Evolutionary conservation across 1,140 invertebrate species (phyloP).

Genomic region (Metopolophium dirhodum): DNA sequence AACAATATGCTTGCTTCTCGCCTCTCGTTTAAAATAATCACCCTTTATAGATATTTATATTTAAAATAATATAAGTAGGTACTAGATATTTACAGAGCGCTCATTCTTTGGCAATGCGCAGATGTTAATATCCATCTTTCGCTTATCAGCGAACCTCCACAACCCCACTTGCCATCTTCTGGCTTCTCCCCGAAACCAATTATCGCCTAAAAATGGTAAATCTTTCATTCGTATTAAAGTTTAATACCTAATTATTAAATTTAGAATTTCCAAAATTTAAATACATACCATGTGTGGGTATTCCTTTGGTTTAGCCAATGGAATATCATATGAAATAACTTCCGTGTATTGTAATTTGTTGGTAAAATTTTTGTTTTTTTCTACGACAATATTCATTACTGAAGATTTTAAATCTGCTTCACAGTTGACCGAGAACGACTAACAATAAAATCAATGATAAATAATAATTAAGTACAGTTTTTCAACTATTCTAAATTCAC

Average conservation of each 20-base stretch:
- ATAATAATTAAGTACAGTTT: neutral
- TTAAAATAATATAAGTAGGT: neutral
- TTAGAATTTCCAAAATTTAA: too few species aligned
- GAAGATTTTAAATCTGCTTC: neutral
- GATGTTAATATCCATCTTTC: constrained; percentile 18
- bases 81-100: neutral
- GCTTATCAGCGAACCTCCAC: constrained; percentile 29
- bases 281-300: constrained; percentile 9
- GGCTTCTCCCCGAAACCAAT: neutral
- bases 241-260: neutral
- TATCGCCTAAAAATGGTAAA: neutral
- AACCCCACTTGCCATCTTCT: neutral
- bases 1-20: neutral
- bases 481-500: too few species aligned
- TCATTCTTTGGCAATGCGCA: neutral
- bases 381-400: neutral
- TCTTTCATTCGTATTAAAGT: neutral
- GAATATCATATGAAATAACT: neutral
- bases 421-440: neutral
- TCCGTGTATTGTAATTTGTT: neutral
- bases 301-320: neutral
- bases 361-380: neutral
- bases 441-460: neutral
- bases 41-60: too few species aligned
- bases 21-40: too few species aligned